A percentile compares a stretch with the other conserved stretches of the same genome.
Conservation (phyloP, 1,140 invertebrate species). For the Nebria ingens region DNA sequence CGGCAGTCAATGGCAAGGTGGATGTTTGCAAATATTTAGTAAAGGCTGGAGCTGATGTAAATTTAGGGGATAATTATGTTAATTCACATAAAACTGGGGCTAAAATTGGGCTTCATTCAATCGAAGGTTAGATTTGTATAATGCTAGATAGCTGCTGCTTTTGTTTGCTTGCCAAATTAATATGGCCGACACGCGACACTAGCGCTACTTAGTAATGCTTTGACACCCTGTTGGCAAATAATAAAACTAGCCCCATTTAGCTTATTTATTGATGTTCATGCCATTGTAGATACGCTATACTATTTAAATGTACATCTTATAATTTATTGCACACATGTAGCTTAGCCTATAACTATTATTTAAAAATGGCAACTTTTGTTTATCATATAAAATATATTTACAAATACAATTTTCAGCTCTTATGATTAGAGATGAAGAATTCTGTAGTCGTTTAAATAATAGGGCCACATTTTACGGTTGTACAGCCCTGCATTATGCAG, state of each 20-base stretch:
- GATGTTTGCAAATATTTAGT: conserved; percentile 58
- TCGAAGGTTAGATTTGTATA: conserved; percentile 30
- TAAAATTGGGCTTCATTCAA: conserved; percentile 27
- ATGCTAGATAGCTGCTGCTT: too few species aligned
- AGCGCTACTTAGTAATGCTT: too few species aligned
- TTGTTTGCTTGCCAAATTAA: too few species aligned
- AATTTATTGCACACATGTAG: too few species aligned
- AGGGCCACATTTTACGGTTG: conserved; percentile 72
- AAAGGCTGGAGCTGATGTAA: conserved; percentile 64
- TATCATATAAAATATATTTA: conserved; percentile 3
- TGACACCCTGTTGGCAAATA: too few species aligned
- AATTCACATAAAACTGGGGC: conserved; percentile 53
- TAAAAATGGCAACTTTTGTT: too few species aligned
- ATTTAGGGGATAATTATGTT: conserved; percentile 69
- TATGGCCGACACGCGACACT: too few species aligned
- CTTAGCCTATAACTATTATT: too few species aligned
- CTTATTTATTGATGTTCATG: neutral
- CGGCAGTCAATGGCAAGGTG: conserved; percentile 63
- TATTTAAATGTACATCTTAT: too few species aligned
- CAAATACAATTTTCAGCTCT: conserved; percentile 22
- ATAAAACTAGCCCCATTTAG: too few species aligned
- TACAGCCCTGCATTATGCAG: conserved; percentile 85
- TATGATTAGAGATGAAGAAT: conserved; percentile 29
- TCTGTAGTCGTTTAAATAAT: conserved; percentile 44
- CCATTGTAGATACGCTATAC: too few species aligned